These are phyloP conservation scores for Octodon degus DNA, from an alignment of 2,113 vertebrate species.

Conservation along the genomic window DNA sequence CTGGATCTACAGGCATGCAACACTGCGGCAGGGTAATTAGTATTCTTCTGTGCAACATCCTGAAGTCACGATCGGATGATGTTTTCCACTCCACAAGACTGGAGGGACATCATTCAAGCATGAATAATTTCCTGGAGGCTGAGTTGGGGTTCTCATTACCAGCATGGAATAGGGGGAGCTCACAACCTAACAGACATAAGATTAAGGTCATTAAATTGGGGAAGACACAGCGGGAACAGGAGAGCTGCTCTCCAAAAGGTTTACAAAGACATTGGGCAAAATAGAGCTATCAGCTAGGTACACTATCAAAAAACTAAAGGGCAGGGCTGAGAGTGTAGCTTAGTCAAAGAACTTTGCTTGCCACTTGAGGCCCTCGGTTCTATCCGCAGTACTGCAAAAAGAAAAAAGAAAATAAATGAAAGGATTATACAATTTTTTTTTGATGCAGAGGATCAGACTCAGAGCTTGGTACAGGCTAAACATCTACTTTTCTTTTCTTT, in stretches of 20 bases:
- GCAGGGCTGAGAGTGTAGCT: neutral
- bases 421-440: neutral
- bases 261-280: constrained; percentile 41
- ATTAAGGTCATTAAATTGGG: neutral
- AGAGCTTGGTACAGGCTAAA: neutral
- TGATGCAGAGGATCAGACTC: neutral
- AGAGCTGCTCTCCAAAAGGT: neutral
- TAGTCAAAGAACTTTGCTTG: neutral
- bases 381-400: neutral
- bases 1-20: neutral
- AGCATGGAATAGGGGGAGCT: constrained; percentile 7
- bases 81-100: constrained; percentile 49
- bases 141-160: constrained; percentile 42
- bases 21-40: neutral
- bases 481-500: neutral
- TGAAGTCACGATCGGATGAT: constrained; percentile 9
- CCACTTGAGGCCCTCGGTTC: neutral
- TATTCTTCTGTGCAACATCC: constrained; percentile 20
- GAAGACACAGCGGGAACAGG: neutral
- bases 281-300: neutral
- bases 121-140: constrained; percentile 57
- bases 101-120: constrained; percentile 56
- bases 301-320: constrained; percentile 29
- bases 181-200: neutral
- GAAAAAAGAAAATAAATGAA: neutral